phyloP scores from a whole-genome alignment of 2,113 vertebrate genomes.

The Aegotheles bennettii region DNA sequence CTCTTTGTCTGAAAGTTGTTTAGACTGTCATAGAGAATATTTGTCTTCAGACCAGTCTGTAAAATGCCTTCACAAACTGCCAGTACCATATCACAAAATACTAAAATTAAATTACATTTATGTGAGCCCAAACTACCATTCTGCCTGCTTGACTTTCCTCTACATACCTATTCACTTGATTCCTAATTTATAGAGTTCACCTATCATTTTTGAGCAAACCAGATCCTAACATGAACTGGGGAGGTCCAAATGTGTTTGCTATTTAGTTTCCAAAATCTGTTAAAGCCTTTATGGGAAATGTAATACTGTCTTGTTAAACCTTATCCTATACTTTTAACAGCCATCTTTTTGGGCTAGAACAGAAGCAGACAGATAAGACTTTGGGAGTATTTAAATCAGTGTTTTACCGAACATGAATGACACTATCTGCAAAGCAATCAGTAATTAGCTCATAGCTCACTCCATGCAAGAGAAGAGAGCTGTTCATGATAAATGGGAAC shows the following conservation, averaged over 20 bases:
- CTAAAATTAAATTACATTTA: not conserved
- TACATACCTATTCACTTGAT: not conserved
- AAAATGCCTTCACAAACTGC: not conserved
- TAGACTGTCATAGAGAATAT: not conserved
- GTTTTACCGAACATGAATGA: constrained; percentile 21
- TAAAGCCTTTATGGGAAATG: not conserved
- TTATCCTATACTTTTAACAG: not conserved
- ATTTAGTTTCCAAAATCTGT: not conserved
- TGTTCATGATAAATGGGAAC: not conserved
- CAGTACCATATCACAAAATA: not conserved
- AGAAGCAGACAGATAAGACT: not conserved
- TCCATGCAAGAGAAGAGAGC: not conserved
- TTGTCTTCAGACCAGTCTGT: not conserved
- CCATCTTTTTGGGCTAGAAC: not conserved
- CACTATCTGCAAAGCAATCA: not conserved
- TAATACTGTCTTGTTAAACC: not conserved
- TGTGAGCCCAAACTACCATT: not conserved
- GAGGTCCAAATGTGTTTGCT: not conserved
- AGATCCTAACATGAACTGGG: not conserved
- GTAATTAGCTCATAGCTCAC: not conserved
- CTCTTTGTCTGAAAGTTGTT: not conserved
- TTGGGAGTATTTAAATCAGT: not conserved
- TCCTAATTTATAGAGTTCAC: not conserved
- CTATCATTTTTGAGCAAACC: not conserved
- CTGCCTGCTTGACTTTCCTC: not conserved